Percentiles rank a stretch among this genome's conserved stretches.
phyloP scores from a whole-genome alignment of 2,797 vertebrate genomes.

The Chiloscyllium punctatum region DNA sequence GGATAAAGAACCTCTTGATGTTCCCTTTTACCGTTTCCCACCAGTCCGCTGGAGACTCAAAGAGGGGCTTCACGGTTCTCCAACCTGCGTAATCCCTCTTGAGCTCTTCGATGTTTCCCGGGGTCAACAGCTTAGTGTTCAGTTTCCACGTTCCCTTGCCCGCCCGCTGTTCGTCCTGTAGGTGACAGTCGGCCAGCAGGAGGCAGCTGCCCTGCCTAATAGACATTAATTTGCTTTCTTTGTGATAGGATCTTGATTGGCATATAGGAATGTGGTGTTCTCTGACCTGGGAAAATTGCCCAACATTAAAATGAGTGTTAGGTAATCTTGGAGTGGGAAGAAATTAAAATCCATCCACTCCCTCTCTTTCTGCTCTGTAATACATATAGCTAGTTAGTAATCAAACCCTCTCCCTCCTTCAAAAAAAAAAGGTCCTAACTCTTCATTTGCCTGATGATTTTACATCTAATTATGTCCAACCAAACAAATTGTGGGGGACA shows the following conservation, averaged over 20 bases:
- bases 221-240: background rate
- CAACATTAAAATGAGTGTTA: background rate
- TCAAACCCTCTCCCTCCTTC: background rate
- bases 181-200: no score
- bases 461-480: background rate
- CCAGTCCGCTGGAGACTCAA: no score
- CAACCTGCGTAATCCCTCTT: no score
- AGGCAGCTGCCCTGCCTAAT: background rate
- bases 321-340: background rate
- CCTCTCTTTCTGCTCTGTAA: background rate
- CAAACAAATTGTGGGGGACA: background rate
- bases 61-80: no score
- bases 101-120: no score
- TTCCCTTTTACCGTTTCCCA: no score
- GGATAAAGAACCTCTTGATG: no score
- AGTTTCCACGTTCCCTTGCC: no score
- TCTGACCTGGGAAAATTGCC: background rate
- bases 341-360: background rate
- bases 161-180: no score
- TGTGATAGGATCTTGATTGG: background rate
- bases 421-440: background rate
- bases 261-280: background rate
- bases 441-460: background rate
- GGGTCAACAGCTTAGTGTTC: no score
- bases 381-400: background rate